phyloP scores from a whole-genome alignment of 2,797 vertebrate genomes.

The Chiroxiphia lanceolata region DNA sequence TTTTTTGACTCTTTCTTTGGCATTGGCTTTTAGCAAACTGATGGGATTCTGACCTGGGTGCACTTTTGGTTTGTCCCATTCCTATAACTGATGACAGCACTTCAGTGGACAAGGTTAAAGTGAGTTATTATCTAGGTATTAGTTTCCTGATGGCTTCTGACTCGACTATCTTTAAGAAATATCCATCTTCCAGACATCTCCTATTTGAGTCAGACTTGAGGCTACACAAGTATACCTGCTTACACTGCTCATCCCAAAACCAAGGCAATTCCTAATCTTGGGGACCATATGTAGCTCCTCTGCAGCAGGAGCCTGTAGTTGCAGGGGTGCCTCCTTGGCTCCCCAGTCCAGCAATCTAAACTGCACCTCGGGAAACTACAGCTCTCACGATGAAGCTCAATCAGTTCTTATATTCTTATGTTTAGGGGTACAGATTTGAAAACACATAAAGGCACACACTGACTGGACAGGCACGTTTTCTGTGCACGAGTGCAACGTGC shows the following conservation, averaged over 20 bases:
- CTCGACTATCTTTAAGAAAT: neutral
- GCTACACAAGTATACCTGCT: neutral
- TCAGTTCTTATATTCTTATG: accelerated
- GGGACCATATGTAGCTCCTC: too few relatives aligned
- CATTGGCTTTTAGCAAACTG: neutral
- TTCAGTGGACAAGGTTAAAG: neutral
- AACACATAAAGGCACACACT: neutral
- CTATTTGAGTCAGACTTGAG: neutral
- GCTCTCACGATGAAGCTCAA: neutral
- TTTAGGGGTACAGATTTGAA: neutral
- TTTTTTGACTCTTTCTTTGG: neutral
- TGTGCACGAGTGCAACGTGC: neutral
- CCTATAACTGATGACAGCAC: neutral
- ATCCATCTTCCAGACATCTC: neutral
- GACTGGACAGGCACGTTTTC: neutral
- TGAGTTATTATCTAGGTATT: neutral
- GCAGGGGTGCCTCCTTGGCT: neutral
- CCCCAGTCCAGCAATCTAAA: neutral
- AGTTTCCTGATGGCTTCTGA: neutral
- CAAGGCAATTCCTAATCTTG: neutral
- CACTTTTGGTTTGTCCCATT: neutral
- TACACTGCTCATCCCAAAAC: neutral
- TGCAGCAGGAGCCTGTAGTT: neutral
- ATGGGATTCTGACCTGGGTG: neutral
- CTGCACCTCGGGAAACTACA: neutral